Evolutionary conservation across 2,797 vertebrate species (phyloP), one percentile per base, ranked within the genome.

Genomic region (Staurois parvus): DNA sequence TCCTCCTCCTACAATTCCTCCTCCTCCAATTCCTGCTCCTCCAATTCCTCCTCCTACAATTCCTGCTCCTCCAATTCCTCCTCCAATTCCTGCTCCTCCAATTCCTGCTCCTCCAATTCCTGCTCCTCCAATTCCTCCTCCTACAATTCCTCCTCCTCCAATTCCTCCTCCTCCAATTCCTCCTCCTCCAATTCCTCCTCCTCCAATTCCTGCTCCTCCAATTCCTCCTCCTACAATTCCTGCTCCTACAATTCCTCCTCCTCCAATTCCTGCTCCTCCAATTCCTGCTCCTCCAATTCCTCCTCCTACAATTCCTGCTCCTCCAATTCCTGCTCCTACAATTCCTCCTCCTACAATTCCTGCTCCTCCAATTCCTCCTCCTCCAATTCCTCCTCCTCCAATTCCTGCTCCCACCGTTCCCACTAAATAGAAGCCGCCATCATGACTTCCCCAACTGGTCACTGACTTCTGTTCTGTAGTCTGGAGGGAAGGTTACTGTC

Each of bases 1-100:
- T 66, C 19, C 52, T 77, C 40, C 84, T 37, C 2, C 15, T 34
- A 85, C 64, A 64, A 72, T 74, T 66, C 19, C 52, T 77, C 40
- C 84, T 37, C 2, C 15, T 34, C n/a, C 64, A 64, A 72, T 74
- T 66, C 19, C 52, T 77, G 56, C 84, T 37, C 2, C 15, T 34
- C n/a, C 64, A 64, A 72, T 74, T 66, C 19, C 52, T 77, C 40
- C 84, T 37, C 2, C 15, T 34, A 85, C 64, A 64, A 72, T 74
- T 66, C 19, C 52, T 77, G 56, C 84, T 37, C 2, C 15, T 34
- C n/a, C n/a, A n/a, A n/a, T n/a, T n/a, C n/a, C n/a, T n/a, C n/a
- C n/a, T n/a, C n/a, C 64, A 64, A 72, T 74, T 66, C 19, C 52
- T 77, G 56, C 84, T 37, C 2, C 15, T 34, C n/a, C 64, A 64